These are phyloP conservation scores for Eulemur macaco DNA, from an alignment of 2,113 vertebrate genomes.

Conservation along the genomic window DNA sequence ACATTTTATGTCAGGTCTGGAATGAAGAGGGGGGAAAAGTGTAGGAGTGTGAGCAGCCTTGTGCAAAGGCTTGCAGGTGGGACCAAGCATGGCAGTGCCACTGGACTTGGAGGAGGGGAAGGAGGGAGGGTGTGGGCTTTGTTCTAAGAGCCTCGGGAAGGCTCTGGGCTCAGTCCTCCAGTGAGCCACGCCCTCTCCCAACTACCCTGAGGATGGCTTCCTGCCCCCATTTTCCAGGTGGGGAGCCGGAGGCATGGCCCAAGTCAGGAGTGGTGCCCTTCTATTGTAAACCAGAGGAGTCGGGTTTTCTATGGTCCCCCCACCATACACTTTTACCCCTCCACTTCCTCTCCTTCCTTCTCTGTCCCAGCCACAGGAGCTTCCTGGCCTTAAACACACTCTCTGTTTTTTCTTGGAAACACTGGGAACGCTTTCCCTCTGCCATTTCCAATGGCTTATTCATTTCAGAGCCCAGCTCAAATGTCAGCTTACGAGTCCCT, in stretches of 20 bases:
- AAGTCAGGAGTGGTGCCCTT: not conserved
- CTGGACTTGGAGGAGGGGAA: not conserved
- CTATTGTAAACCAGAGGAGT: not conserved
- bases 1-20: not conserved
- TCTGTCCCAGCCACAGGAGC: not conserved
- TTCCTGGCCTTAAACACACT: not conserved
- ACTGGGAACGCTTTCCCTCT: not conserved
- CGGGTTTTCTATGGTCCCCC: not conserved
- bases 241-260: not conserved
- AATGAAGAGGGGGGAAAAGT: not conserved
- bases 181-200: not conserved
- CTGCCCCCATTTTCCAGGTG: not conserved
- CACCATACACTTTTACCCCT: not conserved
- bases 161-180: not conserved
- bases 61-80: not conserved
- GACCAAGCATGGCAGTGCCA: not conserved
- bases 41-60: too few species aligned
- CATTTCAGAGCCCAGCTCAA: not conserved
- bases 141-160: not conserved
- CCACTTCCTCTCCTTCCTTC: not conserved
- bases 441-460: not conserved
- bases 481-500: not conserved
- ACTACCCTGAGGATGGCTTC: not conserved
- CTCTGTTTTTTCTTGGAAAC: not conserved
- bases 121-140: not conserved